A percentile compares a stretch with the other conserved stretches of the same genome.
These are phyloP conservation scores for Heliconius eleuchia DNA, from an alignment of 1,140 invertebrate genomes.

Conservation along the genomic window DNA sequence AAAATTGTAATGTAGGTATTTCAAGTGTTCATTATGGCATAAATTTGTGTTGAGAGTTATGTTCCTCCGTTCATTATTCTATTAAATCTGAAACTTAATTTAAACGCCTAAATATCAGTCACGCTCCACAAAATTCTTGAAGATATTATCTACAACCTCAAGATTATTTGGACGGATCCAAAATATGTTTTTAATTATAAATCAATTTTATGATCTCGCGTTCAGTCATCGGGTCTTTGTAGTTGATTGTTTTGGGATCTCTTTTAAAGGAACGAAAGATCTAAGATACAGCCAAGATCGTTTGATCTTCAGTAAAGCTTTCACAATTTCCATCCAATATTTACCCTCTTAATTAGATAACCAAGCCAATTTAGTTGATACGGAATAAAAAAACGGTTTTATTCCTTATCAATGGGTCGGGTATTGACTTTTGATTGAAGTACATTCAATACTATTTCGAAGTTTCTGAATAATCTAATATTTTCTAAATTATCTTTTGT, in stretches of 20 bases:
- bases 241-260: slow-evolving; percentile 24
- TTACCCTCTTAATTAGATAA: slow-evolving; percentile 34
- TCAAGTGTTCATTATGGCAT: background rate
- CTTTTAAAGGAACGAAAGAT: slow-evolving; percentile 26
- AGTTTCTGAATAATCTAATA: background rate
- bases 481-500: background rate
- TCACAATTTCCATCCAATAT: slow-evolving; percentile 29
- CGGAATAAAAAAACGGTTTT: background rate
- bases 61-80: background rate
- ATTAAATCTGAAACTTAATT: background rate
- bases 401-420: too few species aligned
- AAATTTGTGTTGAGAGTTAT: background rate
- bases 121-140: background rate
- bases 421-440: background rate
- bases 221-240: slow-evolving; percentile 16
- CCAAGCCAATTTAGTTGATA: slow-evolving; percentile 24
- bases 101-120: background rate
- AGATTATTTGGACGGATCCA: background rate
- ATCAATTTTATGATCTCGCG: slow-evolving; percentile 8
- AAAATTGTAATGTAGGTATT: background rate
- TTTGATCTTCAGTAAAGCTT: slow-evolving; percentile 30
- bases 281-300: slow-evolving; percentile 19
- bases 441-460: background rate
- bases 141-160: background rate
- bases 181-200: slow-evolving; percentile 5